phyloP scores from a whole-genome alignment of 2,888 invertebrate species.

The Rhagonycha lutea region DNA sequence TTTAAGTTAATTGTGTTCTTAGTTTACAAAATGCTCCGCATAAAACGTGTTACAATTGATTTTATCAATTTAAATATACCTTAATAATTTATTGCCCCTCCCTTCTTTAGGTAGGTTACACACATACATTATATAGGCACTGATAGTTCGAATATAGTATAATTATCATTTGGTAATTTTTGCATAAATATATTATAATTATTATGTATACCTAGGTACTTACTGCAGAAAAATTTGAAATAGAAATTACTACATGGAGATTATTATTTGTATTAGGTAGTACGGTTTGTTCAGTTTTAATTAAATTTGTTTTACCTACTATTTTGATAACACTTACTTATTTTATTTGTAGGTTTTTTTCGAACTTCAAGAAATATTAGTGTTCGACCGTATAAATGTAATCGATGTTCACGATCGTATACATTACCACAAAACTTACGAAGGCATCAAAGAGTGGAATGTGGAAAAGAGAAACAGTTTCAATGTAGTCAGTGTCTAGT shows the following conservation, averaged over 20 bases:
- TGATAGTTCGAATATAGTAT: too few relatives aligned
- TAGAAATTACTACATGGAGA: neutral
- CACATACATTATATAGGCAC: neutral
- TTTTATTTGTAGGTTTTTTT: neutral
- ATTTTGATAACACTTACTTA: neutral
- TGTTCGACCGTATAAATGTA: slow-evolving; percentile 8
- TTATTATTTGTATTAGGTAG: neutral
- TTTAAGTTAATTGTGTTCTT: too few relatives aligned
- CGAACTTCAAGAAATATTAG: neutral
- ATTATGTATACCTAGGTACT: neutral
- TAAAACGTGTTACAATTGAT: too few relatives aligned
- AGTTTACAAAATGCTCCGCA: too few relatives aligned
- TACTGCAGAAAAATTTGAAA: neutral
- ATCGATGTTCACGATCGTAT: slow-evolving; percentile 12
- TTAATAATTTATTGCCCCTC: neutral
- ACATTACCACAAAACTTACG: slow-evolving; percentile 43
- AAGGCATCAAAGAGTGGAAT: neutral
- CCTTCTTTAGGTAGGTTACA: neutral
- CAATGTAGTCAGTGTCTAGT: neutral
- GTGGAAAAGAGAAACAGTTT: slow-evolving; percentile 6
- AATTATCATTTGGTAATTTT: neutral
- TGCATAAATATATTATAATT: neutral
- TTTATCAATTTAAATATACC: too few relatives aligned
- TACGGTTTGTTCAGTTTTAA: neutral
- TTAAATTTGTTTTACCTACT: neutral